These are phyloP conservation scores for Drosophila leontia DNA, from an alignment of 1,140 invertebrate species.

Conservation along the genomic window DNA sequence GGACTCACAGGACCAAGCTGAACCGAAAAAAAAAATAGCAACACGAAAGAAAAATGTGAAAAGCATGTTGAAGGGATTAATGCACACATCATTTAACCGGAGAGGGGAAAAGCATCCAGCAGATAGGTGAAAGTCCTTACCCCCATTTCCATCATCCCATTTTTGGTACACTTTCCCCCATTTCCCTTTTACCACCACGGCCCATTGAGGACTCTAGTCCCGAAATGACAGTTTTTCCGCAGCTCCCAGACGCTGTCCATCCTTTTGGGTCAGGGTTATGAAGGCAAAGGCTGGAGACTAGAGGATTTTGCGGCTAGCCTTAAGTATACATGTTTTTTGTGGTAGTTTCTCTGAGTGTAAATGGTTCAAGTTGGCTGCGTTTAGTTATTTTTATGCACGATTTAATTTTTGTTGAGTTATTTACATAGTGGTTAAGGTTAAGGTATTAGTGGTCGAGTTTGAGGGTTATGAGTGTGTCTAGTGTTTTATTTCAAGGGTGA, in stretches of 20 bases:
- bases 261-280: slow-evolving; percentile 33
- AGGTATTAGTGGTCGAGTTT: slow-evolving; percentile 29
- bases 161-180: not conserved
- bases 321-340: slow-evolving; percentile 21
- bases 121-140: slow-evolving; percentile 50
- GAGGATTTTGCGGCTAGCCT: slow-evolving; percentile 35
- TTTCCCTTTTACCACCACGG: slow-evolving; percentile 15
- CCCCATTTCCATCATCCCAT: slow-evolving; percentile 17
- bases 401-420: slow-evolving; percentile 60
- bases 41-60: slow-evolving; percentile 58
- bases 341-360: slow-evolving; percentile 29
- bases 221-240: slow-evolving; percentile 63
- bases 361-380: slow-evolving; percentile 60
- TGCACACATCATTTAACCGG: slow-evolving; percentile 80
- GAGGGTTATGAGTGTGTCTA: not conserved
- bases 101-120: slow-evolving; percentile 2
- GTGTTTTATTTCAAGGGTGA: slow-evolving; percentile 7
- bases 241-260: slow-evolving; percentile 35
- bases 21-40: slow-evolving; percentile 20
- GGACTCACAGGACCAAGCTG: not conserved
- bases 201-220: slow-evolving; percentile 29
- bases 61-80: slow-evolving; percentile 78
- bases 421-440: slow-evolving; percentile 30
- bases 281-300: slow-evolving; percentile 1
- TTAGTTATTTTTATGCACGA: slow-evolving; percentile 74